These are phyloP conservation scores for Seira sanloemensis DNA, from an alignment of 2,888 invertebrate species.

Conservation along the genomic window DNA sequence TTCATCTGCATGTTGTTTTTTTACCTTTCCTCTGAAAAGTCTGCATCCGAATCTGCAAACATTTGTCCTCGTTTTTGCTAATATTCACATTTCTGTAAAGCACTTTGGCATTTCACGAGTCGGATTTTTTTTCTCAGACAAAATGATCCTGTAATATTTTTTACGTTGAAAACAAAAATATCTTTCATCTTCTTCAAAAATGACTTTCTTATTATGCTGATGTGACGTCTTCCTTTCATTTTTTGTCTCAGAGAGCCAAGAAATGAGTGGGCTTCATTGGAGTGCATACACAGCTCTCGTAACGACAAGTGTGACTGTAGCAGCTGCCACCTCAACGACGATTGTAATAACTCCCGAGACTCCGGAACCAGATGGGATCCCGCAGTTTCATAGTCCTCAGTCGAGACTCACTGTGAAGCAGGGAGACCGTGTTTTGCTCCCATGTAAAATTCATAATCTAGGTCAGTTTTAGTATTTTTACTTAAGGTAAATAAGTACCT, in stretches of 20 bases:
- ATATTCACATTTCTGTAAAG: no score
- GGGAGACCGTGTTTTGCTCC: constrained; percentile 83
- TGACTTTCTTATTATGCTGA: no score
- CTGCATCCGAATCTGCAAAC: no score
- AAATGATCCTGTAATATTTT: no score
- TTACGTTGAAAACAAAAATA: no score
- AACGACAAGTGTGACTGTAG: background rate
- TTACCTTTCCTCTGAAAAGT: no score
- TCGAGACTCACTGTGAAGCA: constrained; percentile 62
- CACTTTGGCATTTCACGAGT: no score
- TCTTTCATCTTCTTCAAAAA: no score
- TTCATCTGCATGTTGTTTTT: no score
- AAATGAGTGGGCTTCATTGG: constrained; percentile 46
- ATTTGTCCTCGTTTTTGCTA: no score
- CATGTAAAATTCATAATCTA: constrained; percentile 83
- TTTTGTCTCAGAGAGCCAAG: constrained; percentile 40
- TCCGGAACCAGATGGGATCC: constrained; percentile 38
- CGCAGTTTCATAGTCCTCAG: constrained; percentile 70
- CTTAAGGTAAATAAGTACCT: no score
- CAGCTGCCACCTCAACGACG: constrained; percentile 12
- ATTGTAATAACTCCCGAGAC: constrained; percentile 33
- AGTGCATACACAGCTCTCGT: constrained; percentile 23
- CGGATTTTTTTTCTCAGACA: no score
- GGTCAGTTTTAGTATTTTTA: constrained; percentile 78
- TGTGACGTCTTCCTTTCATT: background rate